Percentiles rank a stretch among this genome's conserved stretches.
Conservation (phyloP, 2,888 invertebrate species). For the Sceliomorpha sp. region DNA sequence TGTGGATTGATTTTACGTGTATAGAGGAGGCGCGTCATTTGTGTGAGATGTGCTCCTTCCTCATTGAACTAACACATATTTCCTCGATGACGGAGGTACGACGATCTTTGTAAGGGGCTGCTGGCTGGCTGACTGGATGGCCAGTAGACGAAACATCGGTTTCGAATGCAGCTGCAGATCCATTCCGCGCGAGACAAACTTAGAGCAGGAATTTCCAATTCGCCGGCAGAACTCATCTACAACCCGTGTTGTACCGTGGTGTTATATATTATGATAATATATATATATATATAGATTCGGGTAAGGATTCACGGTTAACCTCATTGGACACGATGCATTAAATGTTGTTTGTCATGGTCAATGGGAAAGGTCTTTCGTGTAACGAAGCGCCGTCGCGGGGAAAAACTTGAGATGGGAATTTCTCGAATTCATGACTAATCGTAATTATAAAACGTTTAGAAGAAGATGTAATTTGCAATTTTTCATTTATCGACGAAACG, state of each 20-base stretch:
- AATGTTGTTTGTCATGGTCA: conserved; percentile 4
- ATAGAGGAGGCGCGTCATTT: conserved; percentile 66
- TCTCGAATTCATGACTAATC: too few relatives aligned
- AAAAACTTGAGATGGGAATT: too few relatives aligned
- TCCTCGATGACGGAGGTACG: conserved; percentile 49
- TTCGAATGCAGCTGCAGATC: conserved; percentile 34
- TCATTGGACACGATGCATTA: conserved; percentile 4
- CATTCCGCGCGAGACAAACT: conserved; percentile 29
- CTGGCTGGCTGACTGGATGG: conserved; percentile 16
- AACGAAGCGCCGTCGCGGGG: too few relatives aligned
- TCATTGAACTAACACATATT: conserved; percentile 61
- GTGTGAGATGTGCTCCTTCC: conserved; percentile 62
- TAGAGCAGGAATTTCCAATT: conserved; percentile 41
- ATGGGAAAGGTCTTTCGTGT: too few relatives aligned
- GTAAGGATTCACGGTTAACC: conserved; percentile 1
- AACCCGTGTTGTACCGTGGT: conserved; percentile 19
- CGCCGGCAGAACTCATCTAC: conserved; percentile 26
- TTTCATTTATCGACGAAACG: too few relatives aligned
- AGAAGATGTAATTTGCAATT: too few relatives aligned
- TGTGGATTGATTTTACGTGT: conserved; percentile 75
- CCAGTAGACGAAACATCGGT: conserved; percentile 43
- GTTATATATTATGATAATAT: conserved; percentile 38
- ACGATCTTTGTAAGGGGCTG: conserved; percentile 25
- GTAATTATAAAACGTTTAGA: background rate
- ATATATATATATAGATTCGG: conserved; percentile 2